phyloP scores from a whole-genome alignment of 37 sponge, comb jelly and placozoan species.

The Oopsacas minuta region DNA sequence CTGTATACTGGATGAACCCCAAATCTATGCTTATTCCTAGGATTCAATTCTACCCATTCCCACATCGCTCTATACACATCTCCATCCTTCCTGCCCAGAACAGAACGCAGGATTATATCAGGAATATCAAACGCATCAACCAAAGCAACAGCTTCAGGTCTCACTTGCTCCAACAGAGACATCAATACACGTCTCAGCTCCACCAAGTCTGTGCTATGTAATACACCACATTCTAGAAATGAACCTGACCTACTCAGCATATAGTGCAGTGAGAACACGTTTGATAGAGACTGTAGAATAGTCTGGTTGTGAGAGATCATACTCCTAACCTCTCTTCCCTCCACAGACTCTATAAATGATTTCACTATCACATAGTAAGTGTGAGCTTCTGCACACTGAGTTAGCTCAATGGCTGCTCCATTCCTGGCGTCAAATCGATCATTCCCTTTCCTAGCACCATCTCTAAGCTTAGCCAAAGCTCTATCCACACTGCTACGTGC shows the following conservation, averaged over 20 bases:
- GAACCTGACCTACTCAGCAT: not conserved
- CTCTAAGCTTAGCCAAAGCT: slow-evolving; percentile 21
- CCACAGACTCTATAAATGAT: not conserved
- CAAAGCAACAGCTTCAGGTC: slow-evolving; percentile 71
- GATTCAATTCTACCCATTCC: slow-evolving; percentile 48
- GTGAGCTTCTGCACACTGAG: slow-evolving; percentile 24
- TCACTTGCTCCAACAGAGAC: slow-evolving; percentile 16
- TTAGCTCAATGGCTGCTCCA: slow-evolving; percentile 20
- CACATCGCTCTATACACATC: slow-evolving; percentile 76
- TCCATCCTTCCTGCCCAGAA: slow-evolving; percentile 35
- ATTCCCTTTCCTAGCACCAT: slow-evolving; percentile 24
- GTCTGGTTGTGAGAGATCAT: not conserved
- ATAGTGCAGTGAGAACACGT: slow-evolving; percentile 1
- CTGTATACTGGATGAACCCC: not conserved
- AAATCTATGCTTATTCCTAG: not conserved
- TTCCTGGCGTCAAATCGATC: slow-evolving; percentile 35
- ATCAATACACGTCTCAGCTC: not conserved
- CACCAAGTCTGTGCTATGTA: not conserved
- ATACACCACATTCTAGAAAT: not conserved
- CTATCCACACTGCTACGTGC: not conserved
- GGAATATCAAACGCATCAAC: slow-evolving; percentile 87
- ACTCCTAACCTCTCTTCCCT: not conserved
- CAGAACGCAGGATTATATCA: slow-evolving; percentile 47
- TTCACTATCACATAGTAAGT: not conserved
- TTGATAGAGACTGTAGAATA: not conserved